These are phyloP conservation scores for Argyrosomus regius DNA, from an alignment of 2,797 vertebrate genomes.

Conservation along the genomic window DNA sequence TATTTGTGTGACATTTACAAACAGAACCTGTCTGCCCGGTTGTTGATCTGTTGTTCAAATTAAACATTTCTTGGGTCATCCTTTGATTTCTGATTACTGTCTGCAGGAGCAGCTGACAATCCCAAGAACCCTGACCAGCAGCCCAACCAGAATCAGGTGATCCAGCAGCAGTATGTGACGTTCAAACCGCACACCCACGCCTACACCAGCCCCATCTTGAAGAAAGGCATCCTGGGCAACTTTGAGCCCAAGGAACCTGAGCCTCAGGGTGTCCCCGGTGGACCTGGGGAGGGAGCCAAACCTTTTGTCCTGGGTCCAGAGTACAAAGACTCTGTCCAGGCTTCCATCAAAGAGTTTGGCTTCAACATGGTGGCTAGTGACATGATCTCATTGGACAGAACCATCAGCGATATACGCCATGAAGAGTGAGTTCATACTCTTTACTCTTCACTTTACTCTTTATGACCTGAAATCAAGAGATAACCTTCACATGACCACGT, in stretches of 20 bases:
- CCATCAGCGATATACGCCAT: constrained; percentile 93
- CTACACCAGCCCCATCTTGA: constrained; percentile 90
- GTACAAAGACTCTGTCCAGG: constrained; percentile 93
- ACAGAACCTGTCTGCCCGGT: background rate
- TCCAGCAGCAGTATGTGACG: constrained; percentile 95
- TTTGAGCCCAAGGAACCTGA: constrained; percentile 95
- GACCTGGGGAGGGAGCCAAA: constrained; percentile 95
- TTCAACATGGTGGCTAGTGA: constrained; percentile 99
- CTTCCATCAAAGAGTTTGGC: constrained; percentile 97
- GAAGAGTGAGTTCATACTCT: constrained; percentile 91
- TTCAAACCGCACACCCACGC: constrained; percentile 92
- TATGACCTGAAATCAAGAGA: too few relatives aligned
- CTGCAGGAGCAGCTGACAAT: constrained; percentile 30
- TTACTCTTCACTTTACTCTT: too few relatives aligned
- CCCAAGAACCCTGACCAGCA: constrained; percentile 42
- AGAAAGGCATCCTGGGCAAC: constrained; percentile 90
- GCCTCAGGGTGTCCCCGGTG: constrained; percentile 89
- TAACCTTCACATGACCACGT: background rate
- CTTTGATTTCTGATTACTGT: background rate
- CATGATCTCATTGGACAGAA: constrained; percentile 98
- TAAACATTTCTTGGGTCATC: background rate
- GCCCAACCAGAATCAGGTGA: constrained; percentile 79
- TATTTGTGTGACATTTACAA: background rate
- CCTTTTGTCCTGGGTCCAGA: constrained; percentile 93
- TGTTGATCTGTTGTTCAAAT: too few relatives aligned